Base-by-base conservation (phyloP, 2,888 invertebrate genomes). In the Eristalis arbustorum region DNA sequence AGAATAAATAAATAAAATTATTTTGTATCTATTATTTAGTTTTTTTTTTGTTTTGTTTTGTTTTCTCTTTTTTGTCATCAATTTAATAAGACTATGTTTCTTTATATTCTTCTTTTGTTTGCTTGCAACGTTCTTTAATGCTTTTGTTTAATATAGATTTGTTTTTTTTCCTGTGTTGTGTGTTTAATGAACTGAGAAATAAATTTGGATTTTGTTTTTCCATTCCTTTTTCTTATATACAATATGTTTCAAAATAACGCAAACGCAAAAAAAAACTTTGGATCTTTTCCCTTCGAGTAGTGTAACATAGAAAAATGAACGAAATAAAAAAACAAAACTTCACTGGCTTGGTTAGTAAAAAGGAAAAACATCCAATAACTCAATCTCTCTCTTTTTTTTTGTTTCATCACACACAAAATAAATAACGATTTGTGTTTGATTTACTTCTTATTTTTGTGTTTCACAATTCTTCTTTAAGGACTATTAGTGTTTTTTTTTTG, bases 101-200 rank as follows among this genome's bases (percentile, higher is more conserved):
- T 6, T 49, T 42, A 14, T 42, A 91, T 91, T 90, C 89, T 91
- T 90, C 88, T 84, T 89, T 89, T 89, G 91, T 91, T 91, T 91
- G 91, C 91, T 92, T 49, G 90, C 91, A 91, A 91, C 91, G 91
- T 90, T 90, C 31, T 31, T 78, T 49, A 49, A 49, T 49, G 49
- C 18, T 49, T 49, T 49, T 49, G 18, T 49, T 49, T 42, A 6
- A n/a, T 42, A 90, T 34, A 64, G 25, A 68, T 71, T 72, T n/a
- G n/a, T n/a, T n/a, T n/a, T n/a, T n/a, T n/a, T 88, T 67, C 61
- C 25, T 76, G 67, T 85, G 57, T 84, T 80, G 66, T 82, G 10
- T 71, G 74, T 69, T 72, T 73, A 61, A 76, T 84, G 76, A 88
- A 84, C 76, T 79, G 75, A 83, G 83, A 72, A 78, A 14, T 28